phyloP scores from a whole-genome alignment of 2,797 vertebrate species.

The Melanogrammus aeglefinus region DNA sequence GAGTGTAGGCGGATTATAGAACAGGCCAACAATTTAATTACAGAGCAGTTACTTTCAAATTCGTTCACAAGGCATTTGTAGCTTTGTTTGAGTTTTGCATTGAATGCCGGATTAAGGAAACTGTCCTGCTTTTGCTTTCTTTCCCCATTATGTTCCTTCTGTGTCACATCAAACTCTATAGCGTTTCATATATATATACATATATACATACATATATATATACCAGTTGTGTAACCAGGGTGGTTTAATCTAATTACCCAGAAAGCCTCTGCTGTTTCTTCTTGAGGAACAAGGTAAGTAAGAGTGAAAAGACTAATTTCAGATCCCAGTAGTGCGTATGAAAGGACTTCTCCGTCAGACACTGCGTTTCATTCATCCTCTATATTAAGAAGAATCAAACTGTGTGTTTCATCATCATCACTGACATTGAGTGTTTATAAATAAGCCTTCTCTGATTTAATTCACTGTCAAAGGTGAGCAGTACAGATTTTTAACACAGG shows the following conservation, averaged over 20 bases:
- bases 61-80: neutral
- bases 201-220: neutral
- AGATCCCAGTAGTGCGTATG: neutral
- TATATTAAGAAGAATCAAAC: neutral
- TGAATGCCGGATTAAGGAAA: neutral
- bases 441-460: neutral
- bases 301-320: neutral
- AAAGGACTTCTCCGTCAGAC: neutral
- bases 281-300: neutral
- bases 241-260: neutral
- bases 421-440: neutral
- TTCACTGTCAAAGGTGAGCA: neutral
- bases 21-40: too few species aligned
- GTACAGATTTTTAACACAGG: neutral
- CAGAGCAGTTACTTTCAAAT: neutral
- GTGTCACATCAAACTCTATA: neutral
- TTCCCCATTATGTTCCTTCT: neutral
- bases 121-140: neutral
- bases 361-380: neutral
- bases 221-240: neutral
- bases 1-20: neutral
- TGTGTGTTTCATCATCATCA: neutral
- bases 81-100: neutral
- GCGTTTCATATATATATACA: too few species aligned
- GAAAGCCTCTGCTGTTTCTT: neutral